Evolutionary conservation across 2,797 vertebrate species (phyloP).

Genomic region (Scarus forsteni): DNA sequence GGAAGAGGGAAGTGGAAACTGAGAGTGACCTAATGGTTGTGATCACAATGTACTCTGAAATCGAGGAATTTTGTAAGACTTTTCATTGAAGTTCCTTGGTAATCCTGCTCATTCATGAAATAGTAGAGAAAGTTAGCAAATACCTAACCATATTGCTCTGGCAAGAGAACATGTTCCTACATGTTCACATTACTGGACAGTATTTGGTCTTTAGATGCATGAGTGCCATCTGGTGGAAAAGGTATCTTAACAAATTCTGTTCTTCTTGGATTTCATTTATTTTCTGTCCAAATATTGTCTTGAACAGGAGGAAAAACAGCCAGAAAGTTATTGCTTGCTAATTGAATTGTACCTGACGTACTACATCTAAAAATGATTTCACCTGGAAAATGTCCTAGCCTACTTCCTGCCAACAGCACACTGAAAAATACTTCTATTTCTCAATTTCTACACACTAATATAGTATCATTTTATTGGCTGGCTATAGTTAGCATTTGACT

Average conservation of each 20-base stretch:
- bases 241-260: background rate
- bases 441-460: no score
- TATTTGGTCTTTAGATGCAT: background rate
- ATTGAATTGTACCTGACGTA: no score
- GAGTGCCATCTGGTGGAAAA: slow-evolving; percentile 55
- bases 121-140: background rate
- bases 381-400: no score
- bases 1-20: slow-evolving; percentile 21
- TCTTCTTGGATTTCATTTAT: no score
- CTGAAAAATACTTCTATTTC: no score
- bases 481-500: no score
- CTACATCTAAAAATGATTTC: no score
- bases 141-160: background rate
- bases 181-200: background rate
- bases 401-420: no score
- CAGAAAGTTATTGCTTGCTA: no score
- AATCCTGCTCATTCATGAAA: background rate
- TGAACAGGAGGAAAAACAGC: no score
- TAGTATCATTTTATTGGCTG: no score
- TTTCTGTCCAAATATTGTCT: no score
- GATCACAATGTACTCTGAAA: slow-evolving; percentile 13
- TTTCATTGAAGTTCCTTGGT: background rate
- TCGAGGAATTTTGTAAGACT: slow-evolving; percentile 1
- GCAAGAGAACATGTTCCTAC: background rate
- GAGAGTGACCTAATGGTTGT: slow-evolving; percentile 8